Conservation (phyloP, 2,888 invertebrate genomes). For the Thecophora atra region DNA sequence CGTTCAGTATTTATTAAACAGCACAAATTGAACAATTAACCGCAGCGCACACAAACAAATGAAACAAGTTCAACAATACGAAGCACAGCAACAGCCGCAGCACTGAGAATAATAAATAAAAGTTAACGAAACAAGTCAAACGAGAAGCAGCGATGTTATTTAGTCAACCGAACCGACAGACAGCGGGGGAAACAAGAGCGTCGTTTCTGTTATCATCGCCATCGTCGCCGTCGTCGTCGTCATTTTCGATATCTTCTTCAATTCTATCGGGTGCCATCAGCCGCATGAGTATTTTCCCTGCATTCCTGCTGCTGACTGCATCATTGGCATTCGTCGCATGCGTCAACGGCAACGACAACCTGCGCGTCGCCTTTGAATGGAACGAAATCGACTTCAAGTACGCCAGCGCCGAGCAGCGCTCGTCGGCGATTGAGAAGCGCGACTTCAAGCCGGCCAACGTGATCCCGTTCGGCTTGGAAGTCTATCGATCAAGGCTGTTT, state of each 20-base stretch:
- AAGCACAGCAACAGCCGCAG: neutral
- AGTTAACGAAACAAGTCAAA: constrained; percentile 7
- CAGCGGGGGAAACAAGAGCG: constrained; percentile 24
- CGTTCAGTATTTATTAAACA: neutral
- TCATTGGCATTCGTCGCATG: constrained; percentile 4
- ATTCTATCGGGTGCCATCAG: constrained; percentile 3
- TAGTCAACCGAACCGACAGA: neutral
- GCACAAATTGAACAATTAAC: neutral
- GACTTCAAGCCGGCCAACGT: constrained; percentile 77
- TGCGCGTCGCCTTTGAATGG: constrained; percentile 78
- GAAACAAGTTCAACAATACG: neutral
- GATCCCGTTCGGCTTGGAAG: constrained; percentile 79
- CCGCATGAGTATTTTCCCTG: neutral
- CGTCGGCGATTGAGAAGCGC: constrained; percentile 70
- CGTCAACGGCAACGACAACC: constrained; percentile 70
- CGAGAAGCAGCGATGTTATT: neutral
- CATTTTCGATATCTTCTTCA: neutral
- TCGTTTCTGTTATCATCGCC: constrained; percentile 11
- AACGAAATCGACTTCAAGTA: constrained; percentile 77
- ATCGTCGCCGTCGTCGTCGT: neutral
- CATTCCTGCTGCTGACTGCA: constrained; percentile 17
- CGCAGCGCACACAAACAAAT: neutral
- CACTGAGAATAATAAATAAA: constrained; percentile 23
- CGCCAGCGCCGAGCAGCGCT: constrained; percentile 69
- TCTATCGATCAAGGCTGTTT: constrained; percentile 75